These are phyloP conservation scores for Pandemis heparana DNA, from an alignment of 2,888 invertebrate genomes.

Conservation along the genomic window DNA sequence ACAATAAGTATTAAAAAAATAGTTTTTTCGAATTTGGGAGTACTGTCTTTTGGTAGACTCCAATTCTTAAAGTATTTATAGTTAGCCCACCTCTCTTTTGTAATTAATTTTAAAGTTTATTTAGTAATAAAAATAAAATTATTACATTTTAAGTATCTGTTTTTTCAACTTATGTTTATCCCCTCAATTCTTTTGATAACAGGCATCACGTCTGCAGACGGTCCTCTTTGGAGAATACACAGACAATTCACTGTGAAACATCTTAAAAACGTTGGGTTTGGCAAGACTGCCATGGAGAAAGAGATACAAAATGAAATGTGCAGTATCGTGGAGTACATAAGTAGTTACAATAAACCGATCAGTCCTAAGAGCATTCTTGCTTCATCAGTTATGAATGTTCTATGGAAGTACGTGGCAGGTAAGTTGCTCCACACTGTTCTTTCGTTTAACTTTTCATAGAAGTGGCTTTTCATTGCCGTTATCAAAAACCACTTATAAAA, in stretches of 20 bases:
- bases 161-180: not conserved
- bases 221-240: conserved; percentile 87
- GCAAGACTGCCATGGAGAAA: conserved; percentile 86
- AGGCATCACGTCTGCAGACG: conserved; percentile 90
- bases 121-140: too few species aligned
- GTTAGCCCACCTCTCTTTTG: too few species aligned
- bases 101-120: too few species aligned
- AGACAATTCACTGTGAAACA: conserved; percentile 88
- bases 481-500: too few species aligned
- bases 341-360: conserved; percentile 66
- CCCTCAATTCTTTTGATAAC: conserved; percentile 45
- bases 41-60: too few species aligned
- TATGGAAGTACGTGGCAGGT: conserved; percentile 90
- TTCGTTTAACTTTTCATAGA: too few species aligned
- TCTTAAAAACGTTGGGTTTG: conserved; percentile 87
- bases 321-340: conserved; percentile 78
- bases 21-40: too few species aligned
- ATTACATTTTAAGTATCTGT: too few species aligned
- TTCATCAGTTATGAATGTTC: conserved; percentile 87
- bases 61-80: too few species aligned
- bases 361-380: conserved; percentile 84
- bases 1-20: too few species aligned
- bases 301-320: conserved; percentile 86
- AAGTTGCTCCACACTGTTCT: conserved; percentile 41
- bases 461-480: too few species aligned